A percentile compares a stretch with the other conserved stretches of the same genome.
Evolutionary conservation across 2,113 vertebrate species (phyloP).

Genomic region (Mionectes macconnelli): DNA sequence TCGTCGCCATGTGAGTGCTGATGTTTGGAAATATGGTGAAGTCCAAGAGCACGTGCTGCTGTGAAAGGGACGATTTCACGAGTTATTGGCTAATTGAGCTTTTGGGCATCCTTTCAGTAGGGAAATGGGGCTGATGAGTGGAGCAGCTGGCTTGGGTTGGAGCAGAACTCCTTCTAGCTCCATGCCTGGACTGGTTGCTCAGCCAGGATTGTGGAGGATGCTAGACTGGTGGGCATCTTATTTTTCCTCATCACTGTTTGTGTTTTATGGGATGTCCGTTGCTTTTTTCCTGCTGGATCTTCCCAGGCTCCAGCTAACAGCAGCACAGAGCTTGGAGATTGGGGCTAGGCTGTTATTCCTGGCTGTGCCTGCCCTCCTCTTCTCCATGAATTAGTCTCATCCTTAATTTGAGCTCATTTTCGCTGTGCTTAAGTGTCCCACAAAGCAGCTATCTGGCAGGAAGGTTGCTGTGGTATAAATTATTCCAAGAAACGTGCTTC

Average conservation of each 20-base stretch:
- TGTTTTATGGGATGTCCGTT: not conserved
- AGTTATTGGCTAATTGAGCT: not conserved
- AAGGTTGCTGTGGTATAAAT: not conserved
- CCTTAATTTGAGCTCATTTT: not conserved
- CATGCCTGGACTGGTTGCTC: not conserved
- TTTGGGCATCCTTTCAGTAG: not conserved
- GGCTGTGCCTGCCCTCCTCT: not conserved
- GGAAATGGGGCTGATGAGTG: not conserved
- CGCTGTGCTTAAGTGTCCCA: fast-evolving
- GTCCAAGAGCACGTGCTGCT: not conserved
- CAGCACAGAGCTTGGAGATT: fast-evolving
- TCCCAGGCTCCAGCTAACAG: not conserved
- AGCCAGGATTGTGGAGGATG: not conserved
- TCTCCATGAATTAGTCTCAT: not conserved
- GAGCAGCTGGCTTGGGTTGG: not conserved
- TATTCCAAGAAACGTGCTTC: not conserved
- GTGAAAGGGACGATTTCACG: not conserved
- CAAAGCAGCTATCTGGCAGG: not conserved
- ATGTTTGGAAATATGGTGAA: not conserved
- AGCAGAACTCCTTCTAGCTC: not conserved
- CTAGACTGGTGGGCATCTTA: fast-evolving
- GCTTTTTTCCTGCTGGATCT: not conserved
- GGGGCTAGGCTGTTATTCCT: not conserved
- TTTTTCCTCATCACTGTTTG: not conserved
- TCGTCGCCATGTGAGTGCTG: fast-evolving